Evolutionary conservation across 1,140 invertebrate species (phyloP), one percentile per base, ranked within the genome.

Genomic region (Aphis craccivora): DNA sequence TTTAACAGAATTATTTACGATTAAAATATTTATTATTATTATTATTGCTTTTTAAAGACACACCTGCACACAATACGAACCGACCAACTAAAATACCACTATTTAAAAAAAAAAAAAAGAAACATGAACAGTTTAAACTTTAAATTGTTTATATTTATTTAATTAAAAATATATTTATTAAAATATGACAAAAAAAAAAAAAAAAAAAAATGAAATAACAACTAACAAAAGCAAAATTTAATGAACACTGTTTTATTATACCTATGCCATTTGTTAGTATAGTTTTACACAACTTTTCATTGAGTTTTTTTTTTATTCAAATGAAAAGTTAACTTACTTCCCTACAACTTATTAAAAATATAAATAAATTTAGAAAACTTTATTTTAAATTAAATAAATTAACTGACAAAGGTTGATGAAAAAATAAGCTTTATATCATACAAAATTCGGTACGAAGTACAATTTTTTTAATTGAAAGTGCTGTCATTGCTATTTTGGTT

Each of bases 131-230:
- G 25, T 60, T 30, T 60, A 60, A 60, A 60, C 55, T 55, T 81
- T n/a, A 87, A 87, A 87, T n/a, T 87, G 30, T 20, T 87, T 48
- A 48, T 7, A n/a, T 45, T n/a, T 48, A 45, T 87, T 87, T 87
- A 48, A 87, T 87, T 87, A 87, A 87, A 45, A 45, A 43, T 48
- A 87, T 87, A 48, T n/a, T 48, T 88, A 88, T 51, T 14, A 35
- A 88, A 48, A 51, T 88, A 48, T 35, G 7, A n/a, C 5, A 14
- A 9, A 48, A 88, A 45, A 84, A 43, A 43, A 86, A 7, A 43
- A 14, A 20, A n/a, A 48, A 22, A n/a, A 48, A 30, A 25, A 48
- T 35, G 2, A 88, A n/a, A 48, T 87, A 86, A 86, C 4, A 14
- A 45, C 40, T 20, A 43, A 48, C 86, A 88, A 22, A 84, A 88